These are phyloP conservation scores for Alcedo atthis DNA, from an alignment of 2,797 vertebrate species.

Conservation along the genomic window DNA sequence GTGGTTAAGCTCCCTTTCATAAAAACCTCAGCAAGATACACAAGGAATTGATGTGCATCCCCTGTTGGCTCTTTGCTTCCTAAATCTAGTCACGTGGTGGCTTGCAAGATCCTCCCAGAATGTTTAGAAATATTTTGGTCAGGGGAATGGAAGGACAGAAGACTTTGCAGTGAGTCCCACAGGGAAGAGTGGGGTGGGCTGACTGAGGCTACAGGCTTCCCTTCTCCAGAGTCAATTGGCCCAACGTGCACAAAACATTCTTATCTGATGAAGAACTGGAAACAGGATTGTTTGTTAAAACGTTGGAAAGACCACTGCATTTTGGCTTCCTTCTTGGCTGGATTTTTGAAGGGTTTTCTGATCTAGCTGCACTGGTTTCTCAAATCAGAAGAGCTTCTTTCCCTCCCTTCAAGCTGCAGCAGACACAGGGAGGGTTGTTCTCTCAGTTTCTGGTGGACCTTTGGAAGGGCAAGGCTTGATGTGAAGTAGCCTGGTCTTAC, in stretches of 20 bases:
- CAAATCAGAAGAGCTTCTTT: not conserved
- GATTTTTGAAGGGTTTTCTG: not conserved
- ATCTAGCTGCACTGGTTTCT: not conserved
- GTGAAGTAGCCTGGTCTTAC: not conserved
- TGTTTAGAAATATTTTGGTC: slow-evolving; percentile 42
- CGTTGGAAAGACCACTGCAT: not conserved
- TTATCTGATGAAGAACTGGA: slow-evolving; percentile 61
- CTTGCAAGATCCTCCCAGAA: not conserved
- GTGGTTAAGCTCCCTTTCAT: slow-evolving; percentile 25
- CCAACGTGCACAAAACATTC: slow-evolving; percentile 32
- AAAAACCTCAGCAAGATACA: not conserved
- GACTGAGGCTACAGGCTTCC: slow-evolving; percentile 6
- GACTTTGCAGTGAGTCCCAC: slow-evolving; percentile 28
- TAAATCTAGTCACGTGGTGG: not conserved
- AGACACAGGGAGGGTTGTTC: not conserved
- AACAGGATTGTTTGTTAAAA: not conserved
- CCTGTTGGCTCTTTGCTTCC: not conserved
- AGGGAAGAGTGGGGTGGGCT: slow-evolving; percentile 39
- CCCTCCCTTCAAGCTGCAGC: not conserved
- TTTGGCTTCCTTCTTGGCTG: not conserved
- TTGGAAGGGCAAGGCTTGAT: not conserved
- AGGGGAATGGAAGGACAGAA: slow-evolving; percentile 23
- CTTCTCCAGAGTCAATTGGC: slow-evolving; percentile 37
- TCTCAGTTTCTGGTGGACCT: not conserved
- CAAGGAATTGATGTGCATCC: not conserved